phyloP scores from a whole-genome alignment of 2,113 vertebrate species.

The Phylloscopus trochilus region DNA sequence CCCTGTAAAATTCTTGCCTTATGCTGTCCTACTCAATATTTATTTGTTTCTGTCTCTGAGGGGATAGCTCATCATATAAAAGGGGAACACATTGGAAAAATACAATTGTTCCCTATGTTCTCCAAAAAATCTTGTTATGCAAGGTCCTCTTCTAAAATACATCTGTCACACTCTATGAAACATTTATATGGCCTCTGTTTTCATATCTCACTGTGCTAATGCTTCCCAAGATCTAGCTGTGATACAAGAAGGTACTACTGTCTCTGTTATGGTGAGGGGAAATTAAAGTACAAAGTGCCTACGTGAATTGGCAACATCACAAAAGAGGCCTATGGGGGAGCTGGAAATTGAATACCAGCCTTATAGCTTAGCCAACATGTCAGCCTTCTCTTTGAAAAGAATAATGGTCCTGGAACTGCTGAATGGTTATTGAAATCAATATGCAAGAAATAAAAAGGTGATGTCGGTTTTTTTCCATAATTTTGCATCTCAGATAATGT shows the following conservation, averaged over 20 bases:
- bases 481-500: not conserved
- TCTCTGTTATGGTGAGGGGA: not conserved
- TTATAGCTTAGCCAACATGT: not conserved
- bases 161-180: not conserved
- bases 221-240: not conserved
- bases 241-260: not conserved
- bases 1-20: not conserved
- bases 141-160: not conserved
- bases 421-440: not conserved
- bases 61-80: not conserved
- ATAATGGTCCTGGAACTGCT: not conserved
- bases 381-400: not conserved
- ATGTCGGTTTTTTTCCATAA: not conserved
- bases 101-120: not conserved
- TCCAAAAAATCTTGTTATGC: not conserved
- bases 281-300: not conserved
- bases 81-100: not conserved
- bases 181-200: not conserved
- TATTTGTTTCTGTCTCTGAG: not conserved
- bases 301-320: slow-evolving; percentile 14
- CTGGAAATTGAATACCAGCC: slow-evolving; percentile 15
- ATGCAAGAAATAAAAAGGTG: not conserved
- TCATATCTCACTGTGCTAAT: not conserved
- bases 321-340: not conserved
- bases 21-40: not conserved